These are phyloP conservation scores for Drosophila equinoxialis DNA, from an alignment of 1,140 invertebrate species.

Conservation along the genomic window DNA sequence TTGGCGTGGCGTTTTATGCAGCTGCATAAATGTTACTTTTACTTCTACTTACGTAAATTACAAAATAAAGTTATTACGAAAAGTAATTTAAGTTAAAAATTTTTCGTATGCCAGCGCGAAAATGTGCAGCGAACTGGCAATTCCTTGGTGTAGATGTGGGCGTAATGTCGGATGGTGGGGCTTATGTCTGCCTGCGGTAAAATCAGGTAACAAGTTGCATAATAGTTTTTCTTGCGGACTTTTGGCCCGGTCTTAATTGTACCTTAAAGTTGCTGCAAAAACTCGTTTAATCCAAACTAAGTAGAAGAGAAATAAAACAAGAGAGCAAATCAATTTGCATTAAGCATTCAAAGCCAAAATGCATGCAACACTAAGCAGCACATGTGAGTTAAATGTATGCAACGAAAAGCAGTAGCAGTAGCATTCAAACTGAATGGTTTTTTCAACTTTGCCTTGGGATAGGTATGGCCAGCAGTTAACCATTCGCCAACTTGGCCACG, in stretches of 20 bases:
- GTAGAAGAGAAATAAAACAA: conserved; percentile 24
- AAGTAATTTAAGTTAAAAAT: conserved; percentile 82
- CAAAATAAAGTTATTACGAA: conserved; percentile 81
- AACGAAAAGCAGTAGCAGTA: conserved; percentile 31
- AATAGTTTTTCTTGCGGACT: conserved; percentile 42
- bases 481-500: conserved; percentile 54
- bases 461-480: conserved; percentile 6
- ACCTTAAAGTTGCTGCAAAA: conserved; percentile 63
- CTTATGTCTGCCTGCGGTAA: conserved; percentile 50
- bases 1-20: conserved; percentile 66
- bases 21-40: conserved; percentile 81
- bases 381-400: conserved; percentile 4
- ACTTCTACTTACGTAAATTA: conserved; percentile 82
- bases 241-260: conserved; percentile 48
- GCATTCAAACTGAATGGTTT: conserved; percentile 60
- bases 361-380: conserved; percentile 35
- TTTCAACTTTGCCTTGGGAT: conserved; percentile 48
- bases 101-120: conserved; percentile 67
- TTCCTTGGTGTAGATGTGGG: conserved; percentile 8
- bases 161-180: conserved; percentile 30
- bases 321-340: conserved; percentile 67
- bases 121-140: conserved; percentile 76
- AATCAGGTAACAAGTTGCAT: conserved; percentile 73
- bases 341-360: conserved; percentile 47
- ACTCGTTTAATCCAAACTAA: conserved; percentile 48